Conservation (phyloP, 2,113 vertebrate species). For the Hemibagrus wyckioides region DNA sequence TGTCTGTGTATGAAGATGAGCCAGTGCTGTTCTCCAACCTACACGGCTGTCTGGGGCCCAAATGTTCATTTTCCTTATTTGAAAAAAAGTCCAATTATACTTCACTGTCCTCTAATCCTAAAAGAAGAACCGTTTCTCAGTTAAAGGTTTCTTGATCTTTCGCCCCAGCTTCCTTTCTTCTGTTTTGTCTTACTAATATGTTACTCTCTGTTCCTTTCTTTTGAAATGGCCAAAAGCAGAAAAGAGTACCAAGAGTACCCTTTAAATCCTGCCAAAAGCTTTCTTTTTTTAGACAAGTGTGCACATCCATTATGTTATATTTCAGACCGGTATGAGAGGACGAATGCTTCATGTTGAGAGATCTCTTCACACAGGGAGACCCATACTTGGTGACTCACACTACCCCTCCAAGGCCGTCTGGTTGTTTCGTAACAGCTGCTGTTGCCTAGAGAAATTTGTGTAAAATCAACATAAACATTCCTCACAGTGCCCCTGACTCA, state of each 20-base stretch:
- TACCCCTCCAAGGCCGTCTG: constrained; percentile 21
- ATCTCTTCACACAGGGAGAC: constrained; percentile 26
- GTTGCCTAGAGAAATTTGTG: constrained; percentile 53
- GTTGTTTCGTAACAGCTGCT: constrained; percentile 44
- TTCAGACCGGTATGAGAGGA: background rate
- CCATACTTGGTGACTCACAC: constrained; percentile 39
- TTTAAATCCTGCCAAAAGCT: background rate
- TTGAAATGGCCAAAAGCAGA: background rate
- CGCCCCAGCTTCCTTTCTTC: background rate
- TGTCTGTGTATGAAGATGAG: constrained; percentile 23
- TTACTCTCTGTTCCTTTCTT: background rate
- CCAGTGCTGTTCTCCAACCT: constrained; percentile 16
- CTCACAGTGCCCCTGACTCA: constrained; percentile 62
- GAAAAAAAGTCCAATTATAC: constrained; percentile 17
- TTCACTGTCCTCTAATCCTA: background rate
- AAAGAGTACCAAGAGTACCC: background rate
- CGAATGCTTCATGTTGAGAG: constrained; percentile 14
- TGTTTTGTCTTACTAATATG: background rate
- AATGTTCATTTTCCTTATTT: constrained; percentile 15
- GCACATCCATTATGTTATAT: constrained; percentile 30
- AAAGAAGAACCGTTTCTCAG: background rate
- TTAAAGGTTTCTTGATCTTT: background rate
- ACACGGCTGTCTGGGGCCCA: constrained; percentile 10
- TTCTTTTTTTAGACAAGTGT: background rate
- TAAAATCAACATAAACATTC: constrained; percentile 47